A percentile compares a stretch with the other conserved stretches of the same genome.
These are phyloP conservation scores for Heterohyrax brucei DNA, from an alignment of 2,797 vertebrate species.

Conservation along the genomic window DNA sequence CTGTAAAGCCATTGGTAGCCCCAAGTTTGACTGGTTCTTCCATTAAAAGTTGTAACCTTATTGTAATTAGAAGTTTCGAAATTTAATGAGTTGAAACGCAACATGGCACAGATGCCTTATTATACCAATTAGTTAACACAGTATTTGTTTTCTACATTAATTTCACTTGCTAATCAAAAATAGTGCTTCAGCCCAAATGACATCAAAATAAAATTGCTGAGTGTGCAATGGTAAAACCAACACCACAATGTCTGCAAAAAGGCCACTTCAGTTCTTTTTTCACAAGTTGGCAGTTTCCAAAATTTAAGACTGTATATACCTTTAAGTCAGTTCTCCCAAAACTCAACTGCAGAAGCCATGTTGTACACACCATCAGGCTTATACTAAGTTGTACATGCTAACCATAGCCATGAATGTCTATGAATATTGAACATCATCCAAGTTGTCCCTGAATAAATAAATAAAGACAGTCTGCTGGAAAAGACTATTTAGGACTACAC, in stretches of 20 bases:
- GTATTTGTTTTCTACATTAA: conserved; percentile 87
- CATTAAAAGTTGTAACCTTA: conserved; percentile 81
- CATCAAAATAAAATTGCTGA: conserved; percentile 85
- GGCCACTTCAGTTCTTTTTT: conserved; percentile 71
- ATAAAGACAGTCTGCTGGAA: neutral
- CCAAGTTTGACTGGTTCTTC: conserved; percentile 70
- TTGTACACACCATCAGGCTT: conserved; percentile 7
- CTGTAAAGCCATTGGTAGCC: conserved; percentile 67
- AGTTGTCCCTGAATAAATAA: conserved; percentile 58
- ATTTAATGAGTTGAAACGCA: conserved; percentile 88
- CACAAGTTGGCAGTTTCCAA: conserved; percentile 71
- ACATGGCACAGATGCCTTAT: conserved; percentile 88
- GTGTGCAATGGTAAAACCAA: conserved; percentile 83
- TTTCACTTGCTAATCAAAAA: conserved; percentile 89
- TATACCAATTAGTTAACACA: conserved; percentile 88
- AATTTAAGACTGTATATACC: conserved; percentile 62
- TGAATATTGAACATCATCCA: conserved; percentile 19
- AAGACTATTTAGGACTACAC: neutral
- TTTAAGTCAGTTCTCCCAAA: conserved; percentile 59
- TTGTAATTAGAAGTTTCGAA: conserved; percentile 87
- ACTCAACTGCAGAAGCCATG: conserved; percentile 38
- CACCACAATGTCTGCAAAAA: conserved; percentile 69
- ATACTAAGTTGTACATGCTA: conserved; percentile 31
- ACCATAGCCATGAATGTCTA: neutral
- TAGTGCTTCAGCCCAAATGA: conserved; percentile 82